phyloP scores from a whole-genome alignment of 2,888 invertebrate genomes.

The Nysson spinosus region DNA sequence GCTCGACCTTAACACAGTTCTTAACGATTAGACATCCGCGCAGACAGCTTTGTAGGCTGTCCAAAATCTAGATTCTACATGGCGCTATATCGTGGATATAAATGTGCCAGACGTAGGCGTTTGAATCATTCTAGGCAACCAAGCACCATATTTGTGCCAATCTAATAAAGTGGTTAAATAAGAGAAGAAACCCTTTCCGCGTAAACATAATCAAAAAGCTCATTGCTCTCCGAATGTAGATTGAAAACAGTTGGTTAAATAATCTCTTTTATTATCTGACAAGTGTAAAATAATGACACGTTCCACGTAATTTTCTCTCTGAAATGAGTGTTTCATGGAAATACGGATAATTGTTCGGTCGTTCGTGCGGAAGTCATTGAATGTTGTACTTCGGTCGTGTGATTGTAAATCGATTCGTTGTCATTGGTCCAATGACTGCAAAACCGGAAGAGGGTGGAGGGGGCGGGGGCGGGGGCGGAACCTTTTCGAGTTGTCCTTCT shows the following conservation, averaged over 20 bases:
- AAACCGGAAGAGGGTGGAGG: slow-evolving; percentile 49
- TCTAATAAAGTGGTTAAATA: too few relatives aligned
- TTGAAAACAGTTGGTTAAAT: too few relatives aligned
- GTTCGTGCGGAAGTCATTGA: slow-evolving; percentile 11
- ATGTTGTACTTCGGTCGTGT: slow-evolving; percentile 36
- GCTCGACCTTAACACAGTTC: slow-evolving; percentile 50
- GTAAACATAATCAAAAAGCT: too few relatives aligned
- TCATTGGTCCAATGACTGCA: slow-evolving; percentile 48
- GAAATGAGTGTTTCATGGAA: neutral
- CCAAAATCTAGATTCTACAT: neutral
- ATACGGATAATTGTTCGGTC: slow-evolving; percentile 5
- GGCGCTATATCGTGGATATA: neutral
- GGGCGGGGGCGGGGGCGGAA: too few relatives aligned
- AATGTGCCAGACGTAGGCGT: too few relatives aligned
- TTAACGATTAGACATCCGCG: slow-evolving; percentile 1
- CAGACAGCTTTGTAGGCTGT: slow-evolving; percentile 17
- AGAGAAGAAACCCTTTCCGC: too few relatives aligned
- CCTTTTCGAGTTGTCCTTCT: slow-evolving; percentile 29
- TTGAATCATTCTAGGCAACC: too few relatives aligned
- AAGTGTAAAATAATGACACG: too few relatives aligned
- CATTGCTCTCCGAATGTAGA: too few relatives aligned
- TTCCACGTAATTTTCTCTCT: too few relatives aligned
- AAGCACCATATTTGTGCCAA: too few relatives aligned
- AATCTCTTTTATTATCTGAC: too few relatives aligned
- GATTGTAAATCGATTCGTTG: slow-evolving; percentile 52